Evolutionary conservation across 2,888 invertebrate genomes (phyloP).

Genomic region (Pyrrhia umbra): DNA sequence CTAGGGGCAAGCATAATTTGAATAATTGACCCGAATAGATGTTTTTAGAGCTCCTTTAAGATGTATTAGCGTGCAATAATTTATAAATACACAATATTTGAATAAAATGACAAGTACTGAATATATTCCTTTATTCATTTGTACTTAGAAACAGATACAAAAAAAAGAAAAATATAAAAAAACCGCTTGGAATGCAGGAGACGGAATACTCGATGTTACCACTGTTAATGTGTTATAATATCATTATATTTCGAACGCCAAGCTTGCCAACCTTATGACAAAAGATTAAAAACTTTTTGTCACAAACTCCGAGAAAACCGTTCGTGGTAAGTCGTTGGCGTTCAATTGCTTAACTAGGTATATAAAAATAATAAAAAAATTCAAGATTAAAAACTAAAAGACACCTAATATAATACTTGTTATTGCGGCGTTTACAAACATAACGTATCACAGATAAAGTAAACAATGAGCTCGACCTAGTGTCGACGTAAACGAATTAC

Average conservation of each 20-base stretch:
- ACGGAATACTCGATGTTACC: slow-evolving; percentile 82
- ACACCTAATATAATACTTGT: slow-evolving; percentile 78
- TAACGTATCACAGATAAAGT: slow-evolving; percentile 88
- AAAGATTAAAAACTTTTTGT: slow-evolving; percentile 8
- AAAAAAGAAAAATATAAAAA: slow-evolving; percentile 65
- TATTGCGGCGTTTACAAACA: slow-evolving; percentile 84
- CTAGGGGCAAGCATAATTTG: no score
- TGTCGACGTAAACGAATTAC: slow-evolving; percentile 54
- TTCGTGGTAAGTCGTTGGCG: slow-evolving; percentile 23
- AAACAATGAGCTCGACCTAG: slow-evolving; percentile 73
- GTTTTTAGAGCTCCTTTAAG: no score
- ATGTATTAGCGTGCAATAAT: no score
- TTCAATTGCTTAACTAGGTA: slow-evolving; percentile 38
- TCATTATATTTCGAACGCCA: slow-evolving; percentile 51
- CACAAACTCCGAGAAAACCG: not conserved
- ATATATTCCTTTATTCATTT: slow-evolving; percentile 85
- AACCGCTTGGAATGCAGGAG: slow-evolving; percentile 82
- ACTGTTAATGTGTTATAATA: slow-evolving; percentile 74
- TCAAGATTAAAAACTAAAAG: slow-evolving; percentile 57
- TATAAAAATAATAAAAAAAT: slow-evolving; percentile 18
- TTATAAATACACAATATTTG: slow-evolving; percentile 27
- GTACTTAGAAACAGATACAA: slow-evolving; percentile 80
- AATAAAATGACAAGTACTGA: slow-evolving; percentile 67
- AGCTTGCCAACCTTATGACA: slow-evolving; percentile 19
- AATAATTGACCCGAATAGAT: no score